Evolutionary conservation across 2,113 vertebrate genomes (phyloP), one percentile per base, ranked within the genome.

Genomic region (Ammodytes dubius): DNA sequence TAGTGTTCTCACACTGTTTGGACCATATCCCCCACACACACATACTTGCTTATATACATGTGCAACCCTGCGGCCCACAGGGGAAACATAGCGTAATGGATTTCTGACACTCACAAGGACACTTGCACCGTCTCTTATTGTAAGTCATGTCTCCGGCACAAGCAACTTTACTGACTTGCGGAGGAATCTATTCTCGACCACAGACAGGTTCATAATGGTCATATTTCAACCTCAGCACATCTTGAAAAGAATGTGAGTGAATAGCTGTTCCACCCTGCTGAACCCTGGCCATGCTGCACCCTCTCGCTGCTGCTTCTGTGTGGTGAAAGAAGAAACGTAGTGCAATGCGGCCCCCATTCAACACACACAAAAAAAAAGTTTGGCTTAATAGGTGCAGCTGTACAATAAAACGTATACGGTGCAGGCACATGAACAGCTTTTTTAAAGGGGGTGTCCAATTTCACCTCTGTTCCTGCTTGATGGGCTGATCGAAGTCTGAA

Each of bases 131-230:
- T 89, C 87, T 88, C 77, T 77, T 78, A 66, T 77, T 85, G 84
- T 91, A 85, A 90, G 70, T 91, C 89, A 82, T 88, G 91, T 92
- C 87, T 83, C 75, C 65, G 8, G 72, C 80, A 61, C 83, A 88
- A 81, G 85, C 84, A 74, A 80, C 87, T 93, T 89, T 88, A 89
- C 85, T 87, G 75, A 77, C 81, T 84, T 79, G 91, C 73, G 0
- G 83, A 89, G 89, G 87, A 92, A 90, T 90, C 70, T 82, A 73
- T 91, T 90, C 91, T 92, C 80, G 79, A 80, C 53, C 67, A 65
- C 82, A 88, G 91, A 90, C 91, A 90, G 89, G 74, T 93, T 93
- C 90, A 89, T 87, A 89, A 89, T 72, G 76, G 88, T 92, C 88
- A 76, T 92, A 90, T 91, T 92, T 92, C 91, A 92, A 57, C 88